These are phyloP conservation scores for Eilema griseolum DNA, from an alignment of 2,888 invertebrate species.

Conservation along the genomic window DNA sequence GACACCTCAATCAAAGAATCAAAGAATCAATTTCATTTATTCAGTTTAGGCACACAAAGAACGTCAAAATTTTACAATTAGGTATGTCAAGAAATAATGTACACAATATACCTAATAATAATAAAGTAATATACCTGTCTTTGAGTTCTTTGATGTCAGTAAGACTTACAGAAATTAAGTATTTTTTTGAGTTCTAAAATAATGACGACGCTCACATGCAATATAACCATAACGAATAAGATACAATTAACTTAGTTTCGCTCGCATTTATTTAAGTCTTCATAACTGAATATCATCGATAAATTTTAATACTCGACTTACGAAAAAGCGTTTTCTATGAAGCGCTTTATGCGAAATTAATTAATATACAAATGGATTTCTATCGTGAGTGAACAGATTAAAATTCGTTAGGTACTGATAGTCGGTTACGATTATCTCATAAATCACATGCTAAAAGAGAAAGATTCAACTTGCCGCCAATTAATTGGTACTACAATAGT, in stretches of 20 bases:
- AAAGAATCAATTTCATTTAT: too few species aligned
- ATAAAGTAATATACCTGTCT: too few species aligned
- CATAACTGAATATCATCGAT: not conserved
- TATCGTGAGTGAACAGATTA: slow-evolving; percentile 14
- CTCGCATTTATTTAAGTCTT: not conserved
- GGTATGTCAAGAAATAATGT: too few species aligned
- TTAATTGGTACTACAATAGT: slow-evolving; percentile 12
- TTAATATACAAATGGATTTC: slow-evolving; percentile 7
- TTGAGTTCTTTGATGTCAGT: too few species aligned
- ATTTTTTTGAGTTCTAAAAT: too few species aligned
- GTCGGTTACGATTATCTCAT: slow-evolving; percentile 11
- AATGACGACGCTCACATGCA: too few species aligned
- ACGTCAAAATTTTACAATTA: too few species aligned
- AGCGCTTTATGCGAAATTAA: not conserved
- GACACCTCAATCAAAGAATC: too few species aligned
- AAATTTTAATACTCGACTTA: not conserved
- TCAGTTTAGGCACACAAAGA: too few species aligned
- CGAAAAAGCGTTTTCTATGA: not conserved
- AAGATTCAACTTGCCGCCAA: slow-evolving; percentile 24
- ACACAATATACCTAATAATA: too few species aligned
- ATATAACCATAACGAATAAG: too few species aligned
- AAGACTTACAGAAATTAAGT: too few species aligned
- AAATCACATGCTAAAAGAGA: slow-evolving; percentile 33
- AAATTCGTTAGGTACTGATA: slow-evolving; percentile 12
- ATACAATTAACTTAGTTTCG: not conserved